These are phyloP conservation scores for Phytoseiulus persimilis DNA, from an alignment of 2,888 invertebrate genomes.

Conservation along the genomic window DNA sequence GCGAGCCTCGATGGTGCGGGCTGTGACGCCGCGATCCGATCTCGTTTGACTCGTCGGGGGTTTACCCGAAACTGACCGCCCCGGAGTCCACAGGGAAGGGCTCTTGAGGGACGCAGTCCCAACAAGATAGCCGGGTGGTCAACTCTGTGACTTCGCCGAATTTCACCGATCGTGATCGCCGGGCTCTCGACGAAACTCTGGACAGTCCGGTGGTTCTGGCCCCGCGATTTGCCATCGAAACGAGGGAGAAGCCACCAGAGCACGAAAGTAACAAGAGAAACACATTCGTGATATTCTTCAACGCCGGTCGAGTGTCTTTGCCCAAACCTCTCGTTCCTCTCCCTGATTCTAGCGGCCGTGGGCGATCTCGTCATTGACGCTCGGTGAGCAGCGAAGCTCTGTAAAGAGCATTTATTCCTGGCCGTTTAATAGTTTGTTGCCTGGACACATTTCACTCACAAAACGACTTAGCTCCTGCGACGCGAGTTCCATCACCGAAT, in stretches of 20 bases:
- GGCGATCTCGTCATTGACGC: background rate
- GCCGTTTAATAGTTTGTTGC: background rate
- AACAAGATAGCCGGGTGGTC: too few species aligned
- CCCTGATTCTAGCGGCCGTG: background rate
- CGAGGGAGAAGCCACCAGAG: background rate
- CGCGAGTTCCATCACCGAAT: background rate
- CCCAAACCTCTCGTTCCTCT: background rate
- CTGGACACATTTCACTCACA: background rate
- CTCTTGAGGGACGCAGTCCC: too few species aligned
- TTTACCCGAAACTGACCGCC: too few species aligned
- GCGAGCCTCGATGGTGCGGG: too few species aligned
- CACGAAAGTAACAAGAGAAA: background rate
- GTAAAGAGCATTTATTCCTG: background rate
- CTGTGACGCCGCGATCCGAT: too few species aligned
- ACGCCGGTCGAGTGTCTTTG: background rate
- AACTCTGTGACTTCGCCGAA: too few species aligned
- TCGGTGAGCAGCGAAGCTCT: background rate
- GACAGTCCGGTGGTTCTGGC: too few species aligned
- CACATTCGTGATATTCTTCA: background rate
- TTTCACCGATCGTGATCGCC: too few species aligned
- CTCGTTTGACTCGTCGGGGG: too few species aligned
- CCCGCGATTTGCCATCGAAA: background rate
- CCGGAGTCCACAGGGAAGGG: too few species aligned
- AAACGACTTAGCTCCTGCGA: background rate
- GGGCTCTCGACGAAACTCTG: too few species aligned